Evolutionary conservation across 2,888 invertebrate genomes (phyloP).

Genomic region (Meandrusa payeni): DNA sequence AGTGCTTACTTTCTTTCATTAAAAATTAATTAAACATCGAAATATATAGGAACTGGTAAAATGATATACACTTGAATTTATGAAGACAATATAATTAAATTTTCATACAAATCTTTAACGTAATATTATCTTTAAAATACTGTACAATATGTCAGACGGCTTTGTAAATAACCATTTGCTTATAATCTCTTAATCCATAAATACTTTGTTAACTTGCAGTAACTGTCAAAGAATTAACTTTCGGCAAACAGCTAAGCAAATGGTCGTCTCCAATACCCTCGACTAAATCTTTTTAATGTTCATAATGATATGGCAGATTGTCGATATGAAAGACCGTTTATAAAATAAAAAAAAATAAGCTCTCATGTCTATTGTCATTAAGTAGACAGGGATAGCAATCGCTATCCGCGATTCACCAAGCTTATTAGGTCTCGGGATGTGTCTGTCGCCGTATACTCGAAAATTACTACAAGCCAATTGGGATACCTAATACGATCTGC

Average conservation of each 20-base stretch:
- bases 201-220: constrained; percentile 16
- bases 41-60: no score
- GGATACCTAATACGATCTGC: no score
- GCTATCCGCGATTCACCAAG: no score
- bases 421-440: no score
- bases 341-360: no score
- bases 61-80: constrained; percentile 60
- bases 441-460: no score
- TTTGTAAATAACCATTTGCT: constrained; percentile 65
- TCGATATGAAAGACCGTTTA: constrained; percentile 81
- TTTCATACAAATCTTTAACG: constrained; percentile 92
- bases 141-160: constrained; percentile 82
- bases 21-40: no score
- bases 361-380: no score
- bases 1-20: no score
- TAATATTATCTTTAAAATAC: constrained; percentile 88
- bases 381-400: no score
- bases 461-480: no score
- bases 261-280: constrained; percentile 59
- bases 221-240: constrained; percentile 30
- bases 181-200: constrained; percentile 18
- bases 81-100: constrained; percentile 83
- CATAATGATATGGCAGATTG: constrained; percentile 85
- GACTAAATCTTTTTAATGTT: constrained; percentile 74
- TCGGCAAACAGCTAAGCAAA: constrained; percentile 40